Percentiles rank a stretch among this genome's conserved stretches.
Conservation (phyloP, 1,140 invertebrate species). For the Antheraea pernyi region DNA sequence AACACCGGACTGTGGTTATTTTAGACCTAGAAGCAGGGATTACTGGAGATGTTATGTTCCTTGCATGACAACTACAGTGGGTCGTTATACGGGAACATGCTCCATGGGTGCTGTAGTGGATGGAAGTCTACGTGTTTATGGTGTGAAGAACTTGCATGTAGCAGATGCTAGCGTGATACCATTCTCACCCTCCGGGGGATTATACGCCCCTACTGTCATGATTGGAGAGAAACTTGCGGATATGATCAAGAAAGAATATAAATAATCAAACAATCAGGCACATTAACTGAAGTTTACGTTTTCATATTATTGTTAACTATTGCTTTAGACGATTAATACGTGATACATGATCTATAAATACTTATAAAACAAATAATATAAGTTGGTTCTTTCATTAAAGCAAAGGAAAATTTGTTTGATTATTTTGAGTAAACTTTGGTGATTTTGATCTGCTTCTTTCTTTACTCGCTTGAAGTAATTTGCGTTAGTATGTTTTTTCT, state of each 20-base stretch:
- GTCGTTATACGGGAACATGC: slow-evolving; percentile 75
- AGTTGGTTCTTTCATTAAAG: too few species aligned
- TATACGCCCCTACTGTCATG: slow-evolving; percentile 4
- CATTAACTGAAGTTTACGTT: too few species aligned
- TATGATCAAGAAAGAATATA: slow-evolving; percentile 6
- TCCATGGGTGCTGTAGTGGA: slow-evolving; percentile 77
- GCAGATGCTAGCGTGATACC: slow-evolving; percentile 5
- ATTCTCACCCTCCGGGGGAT: not conserved
- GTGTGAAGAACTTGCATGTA: slow-evolving; percentile 5
- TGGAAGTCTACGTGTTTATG: slow-evolving; percentile 38
- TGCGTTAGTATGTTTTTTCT: too few species aligned
- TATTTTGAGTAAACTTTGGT: too few species aligned
- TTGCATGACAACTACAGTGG: slow-evolving; percentile 50
- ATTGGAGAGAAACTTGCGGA: not conserved
- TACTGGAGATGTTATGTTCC: slow-evolving; percentile 56
- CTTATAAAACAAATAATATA: too few species aligned
- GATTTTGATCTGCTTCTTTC: too few species aligned
- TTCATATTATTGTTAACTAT: too few species aligned
- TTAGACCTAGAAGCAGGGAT: slow-evolving; percentile 15
- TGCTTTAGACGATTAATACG: too few species aligned
- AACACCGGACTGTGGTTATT: not conserved
- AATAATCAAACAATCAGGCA: slow-evolving; percentile 36
- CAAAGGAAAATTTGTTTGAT: too few species aligned
- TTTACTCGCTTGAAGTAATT: too few species aligned
- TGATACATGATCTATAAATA: too few species aligned